Evolutionary conservation across 2,797 vertebrate genomes (phyloP).

Genomic region (Ficedula albicollis): DNA sequence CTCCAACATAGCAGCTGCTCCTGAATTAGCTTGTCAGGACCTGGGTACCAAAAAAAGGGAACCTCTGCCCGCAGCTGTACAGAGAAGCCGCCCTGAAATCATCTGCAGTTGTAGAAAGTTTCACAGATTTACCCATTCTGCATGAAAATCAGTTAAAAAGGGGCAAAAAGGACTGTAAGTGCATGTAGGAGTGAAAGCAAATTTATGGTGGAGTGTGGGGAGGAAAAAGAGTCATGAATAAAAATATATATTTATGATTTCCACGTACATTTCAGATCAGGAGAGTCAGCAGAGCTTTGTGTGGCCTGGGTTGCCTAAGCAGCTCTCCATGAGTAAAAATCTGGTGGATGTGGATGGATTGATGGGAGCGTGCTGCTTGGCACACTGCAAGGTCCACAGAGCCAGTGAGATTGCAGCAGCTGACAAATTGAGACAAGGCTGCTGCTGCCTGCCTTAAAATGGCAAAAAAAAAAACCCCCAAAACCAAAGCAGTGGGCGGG

Average conservation of each 20-base stretch:
- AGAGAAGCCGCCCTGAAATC: background rate
- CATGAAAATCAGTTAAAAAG: background rate
- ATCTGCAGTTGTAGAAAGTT: background rate
- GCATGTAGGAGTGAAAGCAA: no score
- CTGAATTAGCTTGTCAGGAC: background rate
- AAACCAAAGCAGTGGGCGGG: background rate
- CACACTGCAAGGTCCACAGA: background rate
- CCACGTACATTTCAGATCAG: background rate
- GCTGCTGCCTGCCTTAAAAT: background rate
- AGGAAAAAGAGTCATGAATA: background rate
- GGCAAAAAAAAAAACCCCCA: background rate
- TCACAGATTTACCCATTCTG: background rate
- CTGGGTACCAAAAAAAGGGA: background rate
- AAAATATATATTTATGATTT: background rate
- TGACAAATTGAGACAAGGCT: background rate
- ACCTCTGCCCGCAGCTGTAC: background rate
- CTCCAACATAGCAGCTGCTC: background rate
- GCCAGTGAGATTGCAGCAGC: background rate
- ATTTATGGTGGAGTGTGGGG: background rate
- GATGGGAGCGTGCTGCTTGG: background rate
- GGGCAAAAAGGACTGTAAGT: rapidly evolving
- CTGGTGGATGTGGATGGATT: background rate
- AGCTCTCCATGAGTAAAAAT: background rate
- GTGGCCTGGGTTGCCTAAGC: background rate
- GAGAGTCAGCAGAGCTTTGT: background rate